Evolutionary conservation across 1,140 invertebrate species (phyloP).

Genomic region (Centruroides vittatus): DNA sequence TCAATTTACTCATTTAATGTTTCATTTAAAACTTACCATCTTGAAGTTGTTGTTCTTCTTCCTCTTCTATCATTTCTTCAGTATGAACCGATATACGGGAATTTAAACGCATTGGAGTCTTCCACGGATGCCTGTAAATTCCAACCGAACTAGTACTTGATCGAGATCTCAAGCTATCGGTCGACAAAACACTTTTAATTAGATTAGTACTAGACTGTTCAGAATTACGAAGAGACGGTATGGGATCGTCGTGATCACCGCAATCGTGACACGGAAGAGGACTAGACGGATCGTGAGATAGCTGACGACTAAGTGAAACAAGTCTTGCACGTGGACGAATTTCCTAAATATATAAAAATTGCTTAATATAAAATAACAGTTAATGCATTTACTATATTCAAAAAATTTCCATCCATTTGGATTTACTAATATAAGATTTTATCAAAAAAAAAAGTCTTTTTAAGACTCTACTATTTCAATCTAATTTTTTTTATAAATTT

Average conservation of each 20-base stretch:
- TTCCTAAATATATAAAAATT: background rate
- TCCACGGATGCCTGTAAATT: constrained; percentile 9
- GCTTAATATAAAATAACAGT: background rate
- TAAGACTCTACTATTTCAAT: too few relatives aligned
- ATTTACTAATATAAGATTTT: too few relatives aligned
- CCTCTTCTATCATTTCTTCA: constrained; percentile 33
- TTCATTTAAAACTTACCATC: background rate
- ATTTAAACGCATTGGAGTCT: constrained; percentile 18
- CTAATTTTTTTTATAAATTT: too few relatives aligned
- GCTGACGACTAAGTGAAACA: constrained; percentile 14
- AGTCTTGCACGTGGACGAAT: constrained; percentile 9
- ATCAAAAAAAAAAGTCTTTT: too few relatives aligned
- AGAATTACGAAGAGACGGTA: constrained; percentile 7
- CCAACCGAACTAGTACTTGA: constrained; percentile 9
- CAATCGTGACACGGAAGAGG: constrained; percentile 20
- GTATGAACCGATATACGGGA: constrained; percentile 30
- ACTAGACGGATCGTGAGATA: constrained; percentile 18
- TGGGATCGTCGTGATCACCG: constrained; percentile 13
- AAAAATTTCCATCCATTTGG: background rate
- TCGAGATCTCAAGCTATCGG: constrained; percentile 8
- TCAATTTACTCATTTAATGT: too few relatives aligned
- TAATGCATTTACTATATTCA: background rate
- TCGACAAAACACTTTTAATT: constrained; percentile 7
- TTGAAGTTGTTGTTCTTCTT: constrained; percentile 25
- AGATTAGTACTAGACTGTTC: constrained; percentile 9